A percentile compares a stretch with the other conserved stretches of the same genome.
Evolutionary conservation across 2,888 invertebrate species (phyloP).

Genomic region (Globia sparganii): DNA sequence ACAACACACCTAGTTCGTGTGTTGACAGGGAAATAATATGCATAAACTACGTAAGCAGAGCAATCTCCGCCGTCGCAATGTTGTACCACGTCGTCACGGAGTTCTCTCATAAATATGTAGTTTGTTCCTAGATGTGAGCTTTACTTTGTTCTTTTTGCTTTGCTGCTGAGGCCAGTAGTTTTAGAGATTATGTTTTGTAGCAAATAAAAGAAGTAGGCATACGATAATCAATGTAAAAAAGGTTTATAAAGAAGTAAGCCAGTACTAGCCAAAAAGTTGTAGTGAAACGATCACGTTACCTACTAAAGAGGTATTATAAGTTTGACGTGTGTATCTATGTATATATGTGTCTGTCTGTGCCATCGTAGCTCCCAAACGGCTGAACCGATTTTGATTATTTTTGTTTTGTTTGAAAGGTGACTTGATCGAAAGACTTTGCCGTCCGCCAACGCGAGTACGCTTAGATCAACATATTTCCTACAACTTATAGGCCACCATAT

Average conservation of each 20-base stretch:
- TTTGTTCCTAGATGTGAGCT: slow-evolving; percentile 56
- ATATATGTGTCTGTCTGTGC: too few species aligned
- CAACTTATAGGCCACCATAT: too few species aligned
- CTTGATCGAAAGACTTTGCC: too few species aligned
- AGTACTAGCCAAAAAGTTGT: neutral
- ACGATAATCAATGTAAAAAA: neutral
- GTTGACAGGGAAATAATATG: slow-evolving; percentile 48
- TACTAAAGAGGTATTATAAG: too few species aligned
- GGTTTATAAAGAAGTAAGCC: neutral
- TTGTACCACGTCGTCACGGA: slow-evolving; percentile 50
- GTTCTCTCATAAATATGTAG: slow-evolving; percentile 69
- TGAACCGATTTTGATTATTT: too few species aligned
- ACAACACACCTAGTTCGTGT: slow-evolving; percentile 19
- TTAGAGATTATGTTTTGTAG: neutral
- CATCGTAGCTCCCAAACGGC: too few species aligned
- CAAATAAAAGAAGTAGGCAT: neutral
- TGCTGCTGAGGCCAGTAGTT: slow-evolving; percentile 1
- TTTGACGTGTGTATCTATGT: too few species aligned
- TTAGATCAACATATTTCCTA: too few species aligned
- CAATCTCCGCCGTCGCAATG: slow-evolving; percentile 61
- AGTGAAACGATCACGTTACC: neutral
- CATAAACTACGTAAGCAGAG: slow-evolving; percentile 49
- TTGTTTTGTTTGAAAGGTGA: too few species aligned
- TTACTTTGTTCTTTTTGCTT: slow-evolving; percentile 48
- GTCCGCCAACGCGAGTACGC: too few species aligned